These are phyloP conservation scores for Leptinotarsa haldemani DNA, from an alignment of 2,888 invertebrate species.

Conservation along the genomic window DNA sequence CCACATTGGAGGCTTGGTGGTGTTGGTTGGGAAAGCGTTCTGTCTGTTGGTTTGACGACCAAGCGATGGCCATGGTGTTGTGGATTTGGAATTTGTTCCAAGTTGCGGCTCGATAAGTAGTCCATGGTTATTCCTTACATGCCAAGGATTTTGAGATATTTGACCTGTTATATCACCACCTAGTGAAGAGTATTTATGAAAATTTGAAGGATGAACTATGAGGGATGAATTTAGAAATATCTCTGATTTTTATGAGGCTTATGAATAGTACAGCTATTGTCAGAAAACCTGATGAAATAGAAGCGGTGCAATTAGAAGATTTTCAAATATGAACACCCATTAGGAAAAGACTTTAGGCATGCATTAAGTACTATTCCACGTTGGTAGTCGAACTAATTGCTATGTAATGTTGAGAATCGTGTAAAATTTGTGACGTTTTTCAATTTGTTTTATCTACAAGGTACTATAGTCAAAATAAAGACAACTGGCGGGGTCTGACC, in stretches of 20 bases:
- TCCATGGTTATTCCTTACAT: constrained; percentile 23
- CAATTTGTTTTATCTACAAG: no score
- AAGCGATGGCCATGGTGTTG: constrained; percentile 56
- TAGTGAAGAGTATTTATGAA: background rate
- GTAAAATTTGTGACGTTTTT: no score
- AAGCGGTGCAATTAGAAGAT: no score
- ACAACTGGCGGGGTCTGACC: no score
- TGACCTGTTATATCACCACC: constrained; percentile 15
- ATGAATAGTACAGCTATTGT: background rate
- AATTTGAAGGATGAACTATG: background rate
- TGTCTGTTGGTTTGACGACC: constrained; percentile 43
- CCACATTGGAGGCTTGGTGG: constrained; percentile 35
- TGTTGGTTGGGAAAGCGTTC: constrained; percentile 25
- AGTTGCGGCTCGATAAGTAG: constrained; percentile 27
- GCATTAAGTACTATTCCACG: no score
- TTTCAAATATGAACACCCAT: no score
- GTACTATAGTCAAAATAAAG: no score
- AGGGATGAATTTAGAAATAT: background rate
- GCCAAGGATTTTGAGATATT: constrained; percentile 32
- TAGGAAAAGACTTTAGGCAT: no score
- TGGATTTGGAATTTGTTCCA: constrained; percentile 39
- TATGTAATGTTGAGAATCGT: no score
- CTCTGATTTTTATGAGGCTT: background rate
- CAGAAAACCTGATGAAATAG: no score
- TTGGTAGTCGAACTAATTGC: no score